Base-by-base conservation (phyloP, 1,140 invertebrate genomes). In the Babylonia areolata region DNA sequence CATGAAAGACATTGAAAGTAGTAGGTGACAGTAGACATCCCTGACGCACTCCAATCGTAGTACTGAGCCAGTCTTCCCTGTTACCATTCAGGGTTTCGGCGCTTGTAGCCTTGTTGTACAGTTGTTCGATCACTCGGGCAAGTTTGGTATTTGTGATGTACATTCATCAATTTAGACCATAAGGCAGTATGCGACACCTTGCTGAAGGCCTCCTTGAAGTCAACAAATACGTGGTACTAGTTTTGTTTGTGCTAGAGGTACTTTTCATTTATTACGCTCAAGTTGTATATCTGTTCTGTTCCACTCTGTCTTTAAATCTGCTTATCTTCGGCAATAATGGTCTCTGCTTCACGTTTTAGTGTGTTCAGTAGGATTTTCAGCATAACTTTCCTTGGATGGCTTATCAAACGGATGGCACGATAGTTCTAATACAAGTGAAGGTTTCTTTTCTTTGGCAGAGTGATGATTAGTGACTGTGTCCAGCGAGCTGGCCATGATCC, bases 321-420 rank as follows among this genome's bases (percentile, higher is more conserved):
- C 46, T 51, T 51, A 17, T 51, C 46, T 73, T 87, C 83, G n/a
- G 58, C 77, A 15, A 87, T 80, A n/a, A 71, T 85, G 37, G 73
- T 51, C 71, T 88, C 85, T 69, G 85, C 81, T 54, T 83, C 58
- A 3, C 77, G 75, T 85, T 80, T 73, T 42, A 87, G 58, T 75
- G 84, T 64, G n/a, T 80, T 54, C 39, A 79, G 37, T 46, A 80
- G 31, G 11, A 80, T 58, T 46, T 31, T 86, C 58, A 84, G 58
- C 58, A 69, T 69, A 23, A 69, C 58, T 31, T 69, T 69, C 15
- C 58, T 69, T 69, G 58, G 0, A 1, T 69, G 58, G 23, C 58
- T 20, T 12, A 69, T 69, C 6, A 6, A 69, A 28, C 23, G 17
- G 58, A 69, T 69, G 15, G 5, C 28, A 6, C n/a, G 58, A 69